Evolutionary conservation across 2,888 invertebrate genomes (phyloP), one percentile per base, ranked within the genome.

Genomic region (Zelleria hepariella): DNA sequence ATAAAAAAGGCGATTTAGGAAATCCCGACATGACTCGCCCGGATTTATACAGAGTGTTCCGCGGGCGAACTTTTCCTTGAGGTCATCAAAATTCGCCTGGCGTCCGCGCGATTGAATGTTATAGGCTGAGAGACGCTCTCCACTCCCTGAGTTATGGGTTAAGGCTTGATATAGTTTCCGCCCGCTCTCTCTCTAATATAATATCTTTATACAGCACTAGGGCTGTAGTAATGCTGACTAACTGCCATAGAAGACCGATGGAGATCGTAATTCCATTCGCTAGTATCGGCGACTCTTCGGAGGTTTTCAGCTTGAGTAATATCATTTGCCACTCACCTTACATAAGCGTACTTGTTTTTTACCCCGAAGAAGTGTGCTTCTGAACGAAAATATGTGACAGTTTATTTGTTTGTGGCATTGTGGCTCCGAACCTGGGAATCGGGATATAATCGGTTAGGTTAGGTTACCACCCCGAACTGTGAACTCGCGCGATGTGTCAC

Each of bases 81-180:
- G 81, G 82, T 85, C 83, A 86, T 86, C 84, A 83, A 79, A 84
- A 86, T 86, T 85, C 86, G 77, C 75, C 80, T 82, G 77, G 78
- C 84, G 86, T 77, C 67, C 80, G 76, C 77, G 80, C 86, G 86
- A 86, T 86, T 86, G 86, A 86, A 86, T 86, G 86, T 85, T 86
- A 85, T 83, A 82, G 80, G 78, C 82, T 81, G 78, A 77, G 26
- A 80, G 83, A 78, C 78, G 79, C 78, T 79, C 82, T 80, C 78
- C 74, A 77, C 78, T 78, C 77, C 49, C 74, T 79, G 77, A 85
- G 75, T 84, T 86, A 85, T 82, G 72, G 76, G 72, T 78, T 77
- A 77, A 77, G 51, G 26, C 20, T n/a, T 49, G 10, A 26, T 51
- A 25, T 58, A 58, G 58, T 58, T 58, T 42, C 49, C 24, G 21